Evolutionary conservation across 2,888 invertebrate genomes (phyloP).

Genomic region (Choristoneura rosaceana): DNA sequence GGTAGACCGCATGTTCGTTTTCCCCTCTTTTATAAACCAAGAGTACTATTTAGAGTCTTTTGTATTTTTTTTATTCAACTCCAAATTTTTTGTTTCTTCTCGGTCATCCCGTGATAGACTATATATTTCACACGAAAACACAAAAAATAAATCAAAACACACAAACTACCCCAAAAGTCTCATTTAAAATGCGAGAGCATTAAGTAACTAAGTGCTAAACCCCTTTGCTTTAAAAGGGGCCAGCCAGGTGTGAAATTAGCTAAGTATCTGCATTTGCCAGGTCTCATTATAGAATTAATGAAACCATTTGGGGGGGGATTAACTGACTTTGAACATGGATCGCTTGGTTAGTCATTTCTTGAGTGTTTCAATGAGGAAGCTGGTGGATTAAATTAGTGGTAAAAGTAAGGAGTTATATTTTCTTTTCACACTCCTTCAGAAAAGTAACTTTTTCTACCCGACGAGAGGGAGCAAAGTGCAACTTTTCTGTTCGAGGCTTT

Average conservation of each 20-base stretch:
- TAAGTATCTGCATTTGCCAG: constrained; percentile 66
- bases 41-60: no score
- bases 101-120: no score
- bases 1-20: no score
- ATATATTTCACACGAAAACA: no score
- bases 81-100: no score
- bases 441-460: no score
- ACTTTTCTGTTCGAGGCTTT: no score
- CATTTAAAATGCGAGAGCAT: constrained; percentile 41
- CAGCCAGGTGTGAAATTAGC: constrained; percentile 70
- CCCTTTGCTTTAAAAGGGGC: constrained; percentile 56
- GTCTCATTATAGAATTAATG: constrained; percentile 62
- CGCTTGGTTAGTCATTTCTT: constrained; percentile 53
- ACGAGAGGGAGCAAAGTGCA: no score
- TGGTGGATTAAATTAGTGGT: not conserved
- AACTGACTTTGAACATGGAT: constrained; percentile 55
- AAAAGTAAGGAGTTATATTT: not conserved
- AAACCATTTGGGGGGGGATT: constrained; percentile 46
- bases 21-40: no score
- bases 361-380: constrained; percentile 37
- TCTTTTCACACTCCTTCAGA: no score
- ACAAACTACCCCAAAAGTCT: constrained; percentile 39
- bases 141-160: not conserved
- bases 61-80: no score
- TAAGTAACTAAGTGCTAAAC: constrained; percentile 34